Evolutionary conservation across 2,113 vertebrate genomes (phyloP), one percentile per base, ranked within the genome.

Genomic region (Elgaria multicarinata): DNA sequence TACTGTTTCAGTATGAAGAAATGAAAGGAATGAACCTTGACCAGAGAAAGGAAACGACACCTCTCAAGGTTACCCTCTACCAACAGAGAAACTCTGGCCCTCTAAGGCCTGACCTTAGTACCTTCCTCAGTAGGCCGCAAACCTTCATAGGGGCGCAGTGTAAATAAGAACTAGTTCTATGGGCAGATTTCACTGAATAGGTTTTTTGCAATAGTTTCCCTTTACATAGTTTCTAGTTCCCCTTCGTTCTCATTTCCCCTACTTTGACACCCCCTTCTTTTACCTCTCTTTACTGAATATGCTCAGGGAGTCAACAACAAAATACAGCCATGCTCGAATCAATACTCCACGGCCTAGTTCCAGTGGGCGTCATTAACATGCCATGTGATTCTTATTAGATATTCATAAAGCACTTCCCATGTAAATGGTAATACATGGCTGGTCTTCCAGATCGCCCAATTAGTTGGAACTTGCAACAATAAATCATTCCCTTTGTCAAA

Each of bases 81-180:
- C n/a, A n/a, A n/a, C n/a, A n/a, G n/a, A n/a, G n/a, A n/a, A n/a
- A n/a, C n/a, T n/a, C n/a, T n/a, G n/a, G n/a, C n/a, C n/a, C n/a
- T n/a, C n/a, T n/a, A n/a, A n/a, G n/a, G n/a, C n/a, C n/a, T n/a
- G n/a, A n/a, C n/a, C n/a, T n/a, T n/a, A n/a, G n/a, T n/a, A n/a
- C n/a, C n/a, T n/a, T n/a, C n/a, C n/a, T n/a, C n/a, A n/a, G n/a
- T n/a, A n/a, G n/a, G n/a, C n/a, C n/a, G n/a, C n/a, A n/a, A n/a
- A n/a, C n/a, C n/a, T n/a, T n/a, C n/a, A n/a, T 91, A 92, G 85
- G 86, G 83, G 2, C 69, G 85, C 50, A 8, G 50, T 53, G 42
- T 66, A 31, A 87, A 89, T 94, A 92, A 92, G 85, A 96, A 87
- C 5, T 67, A 89, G 55, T 83, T 94, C 86, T 92, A 87, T 87